Base-by-base conservation (phyloP, 2,888 invertebrate genomes). In the Leptopilina myrica region DNA sequence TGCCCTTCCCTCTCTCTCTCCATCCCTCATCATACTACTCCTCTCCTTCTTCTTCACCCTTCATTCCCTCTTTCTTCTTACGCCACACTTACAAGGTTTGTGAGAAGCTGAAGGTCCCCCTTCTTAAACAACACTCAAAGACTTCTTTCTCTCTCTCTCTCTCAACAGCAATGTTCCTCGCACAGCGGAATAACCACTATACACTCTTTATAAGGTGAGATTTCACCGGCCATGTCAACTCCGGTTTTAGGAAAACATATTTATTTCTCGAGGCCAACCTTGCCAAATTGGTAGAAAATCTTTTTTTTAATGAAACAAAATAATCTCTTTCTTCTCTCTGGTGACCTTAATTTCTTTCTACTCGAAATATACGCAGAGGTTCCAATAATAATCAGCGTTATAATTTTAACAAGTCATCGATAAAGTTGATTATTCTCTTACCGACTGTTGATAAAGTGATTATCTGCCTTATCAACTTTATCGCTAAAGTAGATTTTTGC, bases 141-240 rank as follows among this genome's bases (percentile, higher is more conserved):
- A 65, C 65, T 65, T 20, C 20, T 20, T 1, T 20, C 20, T 20
- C 20, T 20, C 20, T 20, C 20, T 43, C 8, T 8, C 43, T 33
- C 49, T 26, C 69, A 14, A 69, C 69, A 53, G 20, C 15, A 69
- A 69, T 49, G 69, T 53, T 26, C 69, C 69, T 69, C 69, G 49
- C 69, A 20, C 0, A 49, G 46, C 26, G 69, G 69, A 69, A 69
- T 69, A 69, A 69, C 69, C 26, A 69, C 69, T 69, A 11, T 46
- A 49, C 49, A 49, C 20, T 49, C 69, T 69, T 49, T 69, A 69
- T 53, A 69, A 69, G 69, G 69, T 26, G 69, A 53, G 69, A 49
- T 69, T 69, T 69, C 49, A 26, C 69, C 26, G 69, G 53, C 49
- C 49, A 14, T 53, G 49, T 46, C 62, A 20, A 62, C 62, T 62